Evolutionary conservation across 2,888 invertebrate genomes (phyloP), one percentile per base, ranked within the genome.

Genomic region (Ganaspis brasiliensis): DNA sequence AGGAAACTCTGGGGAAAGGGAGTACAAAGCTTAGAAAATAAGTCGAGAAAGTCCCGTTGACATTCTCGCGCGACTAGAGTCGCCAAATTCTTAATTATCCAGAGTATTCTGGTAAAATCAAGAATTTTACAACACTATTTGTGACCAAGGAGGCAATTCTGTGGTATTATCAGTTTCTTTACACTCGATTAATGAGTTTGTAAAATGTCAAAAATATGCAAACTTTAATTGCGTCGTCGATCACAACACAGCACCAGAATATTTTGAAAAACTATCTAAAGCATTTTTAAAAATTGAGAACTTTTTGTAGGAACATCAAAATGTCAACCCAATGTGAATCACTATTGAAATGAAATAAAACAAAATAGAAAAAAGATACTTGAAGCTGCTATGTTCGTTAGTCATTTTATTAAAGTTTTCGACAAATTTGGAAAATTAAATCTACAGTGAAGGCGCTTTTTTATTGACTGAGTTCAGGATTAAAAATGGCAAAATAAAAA

Each of bases 91-190:
- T 45, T 21, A 67, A 67, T n/a, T 67, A 24, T 45, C 45, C 45
- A n/a, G 37, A 9, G 9, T 45, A n/a, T n/a, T 12, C 52, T 2
- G 14, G 2, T 4, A 67, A 45, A 49, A 67, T 45, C n/a, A 45
- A 10, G 45, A 67, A 67, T 45, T 67, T 67, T n/a, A 67, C 67
- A 67, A 67, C 67, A 67, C 45, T 67, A 67, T 45, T 67, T 67
- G 67, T 40, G 40, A 67, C 4, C 45, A 45, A 49, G 14, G 67
- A 67, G 24, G 21, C 40, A 49, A 26, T 67, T 67, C 40, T n/a
- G 8, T 24, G n/a, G 45, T 24, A 14, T 14, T 26, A 45, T n/a
- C 12, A 67, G n/a, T 67, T 67, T 9, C 24, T 45, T 67, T 24
- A 67, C 45, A 49, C 45, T 67, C 45, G 9, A 40, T 21, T 21